A percentile compares a stretch with the other conserved stretches of the same genome.
Evolutionary conservation across 2,888 invertebrate species (phyloP).

Genomic region (Drosophila formosana): DNA sequence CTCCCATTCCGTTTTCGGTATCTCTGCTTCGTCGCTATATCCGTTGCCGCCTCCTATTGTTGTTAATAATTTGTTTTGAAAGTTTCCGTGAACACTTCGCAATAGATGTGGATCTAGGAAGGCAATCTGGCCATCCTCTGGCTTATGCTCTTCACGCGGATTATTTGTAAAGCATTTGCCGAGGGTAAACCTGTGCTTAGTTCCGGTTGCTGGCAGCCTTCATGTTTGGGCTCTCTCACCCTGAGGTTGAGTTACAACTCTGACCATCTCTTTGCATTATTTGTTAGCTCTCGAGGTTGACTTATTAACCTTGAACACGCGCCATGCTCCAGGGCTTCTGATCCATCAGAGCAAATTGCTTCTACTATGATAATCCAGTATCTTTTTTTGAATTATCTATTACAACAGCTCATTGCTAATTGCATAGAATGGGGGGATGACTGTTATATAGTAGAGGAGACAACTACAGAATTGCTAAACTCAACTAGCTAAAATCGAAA

Average conservation of each 20-base stretch:
- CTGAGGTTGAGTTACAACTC: conserved; percentile 37
- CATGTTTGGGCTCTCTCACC: conserved; percentile 9
- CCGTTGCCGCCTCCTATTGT: conserved; percentile 48
- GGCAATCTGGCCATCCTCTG: conserved; percentile 15
- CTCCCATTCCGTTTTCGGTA: conserved; percentile 1
- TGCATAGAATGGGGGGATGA: no score
- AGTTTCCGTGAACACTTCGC: conserved; percentile 53
- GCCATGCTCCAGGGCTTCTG: conserved; percentile 21
- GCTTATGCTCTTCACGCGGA: conserved; percentile 44
- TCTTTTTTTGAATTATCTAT: no score
- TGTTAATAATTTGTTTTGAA: conserved; percentile 75
- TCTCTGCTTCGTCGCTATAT: background rate
- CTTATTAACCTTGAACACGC: conserved; percentile 60
- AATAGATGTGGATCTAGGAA: conserved; percentile 18
- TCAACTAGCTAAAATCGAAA: background rate
- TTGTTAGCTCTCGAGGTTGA: conserved; percentile 57
- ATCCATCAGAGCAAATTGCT: conserved; percentile 20
- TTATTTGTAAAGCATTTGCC: conserved; percentile 56
- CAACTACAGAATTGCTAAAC: no score
- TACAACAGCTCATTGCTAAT: no score
- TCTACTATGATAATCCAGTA: background rate
- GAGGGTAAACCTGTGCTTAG: conserved; percentile 51
- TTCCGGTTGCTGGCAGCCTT: conserved; percentile 52
- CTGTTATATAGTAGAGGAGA: no score
- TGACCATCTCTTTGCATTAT: conserved; percentile 55